Evolutionary conservation across 2,888 invertebrate genomes (phyloP).

Genomic region (Caprella mutica): DNA sequence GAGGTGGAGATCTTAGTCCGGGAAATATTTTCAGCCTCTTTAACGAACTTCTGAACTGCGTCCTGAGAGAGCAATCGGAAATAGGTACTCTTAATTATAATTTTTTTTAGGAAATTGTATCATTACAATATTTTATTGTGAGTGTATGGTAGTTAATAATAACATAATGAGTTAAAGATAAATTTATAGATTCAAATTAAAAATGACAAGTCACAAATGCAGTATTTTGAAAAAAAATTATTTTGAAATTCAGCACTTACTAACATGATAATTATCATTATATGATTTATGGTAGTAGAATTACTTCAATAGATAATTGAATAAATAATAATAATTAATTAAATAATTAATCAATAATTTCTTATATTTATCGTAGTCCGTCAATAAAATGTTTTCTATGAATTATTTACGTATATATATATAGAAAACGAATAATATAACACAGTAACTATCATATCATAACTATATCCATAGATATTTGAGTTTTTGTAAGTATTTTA

Average conservation of each 20-base stretch:
- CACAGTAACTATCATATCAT: neutral
- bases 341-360: neutral
- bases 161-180: neutral
- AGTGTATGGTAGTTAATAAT: neutral
- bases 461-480: neutral
- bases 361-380: neutral
- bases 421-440: neutral
- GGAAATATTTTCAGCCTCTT: slow-evolving; percentile 39
- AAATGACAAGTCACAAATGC: no score
- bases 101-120: no score
- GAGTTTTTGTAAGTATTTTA: neutral
- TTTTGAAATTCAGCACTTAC: neutral
- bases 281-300: neutral
- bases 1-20: slow-evolving; percentile 39
- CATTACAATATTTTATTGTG: no score
- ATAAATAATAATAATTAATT: neutral
- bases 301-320: neutral
- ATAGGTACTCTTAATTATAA: neutral
- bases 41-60: slow-evolving; percentile 39
- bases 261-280: neutral
- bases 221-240: neutral
- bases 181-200: no score
- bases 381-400: neutral
- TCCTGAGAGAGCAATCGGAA: slow-evolving; percentile 35
- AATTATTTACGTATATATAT: neutral